Evolutionary conservation across 2,797 vertebrate species (phyloP).

Genomic region (Brachymystax lenok): DNA sequence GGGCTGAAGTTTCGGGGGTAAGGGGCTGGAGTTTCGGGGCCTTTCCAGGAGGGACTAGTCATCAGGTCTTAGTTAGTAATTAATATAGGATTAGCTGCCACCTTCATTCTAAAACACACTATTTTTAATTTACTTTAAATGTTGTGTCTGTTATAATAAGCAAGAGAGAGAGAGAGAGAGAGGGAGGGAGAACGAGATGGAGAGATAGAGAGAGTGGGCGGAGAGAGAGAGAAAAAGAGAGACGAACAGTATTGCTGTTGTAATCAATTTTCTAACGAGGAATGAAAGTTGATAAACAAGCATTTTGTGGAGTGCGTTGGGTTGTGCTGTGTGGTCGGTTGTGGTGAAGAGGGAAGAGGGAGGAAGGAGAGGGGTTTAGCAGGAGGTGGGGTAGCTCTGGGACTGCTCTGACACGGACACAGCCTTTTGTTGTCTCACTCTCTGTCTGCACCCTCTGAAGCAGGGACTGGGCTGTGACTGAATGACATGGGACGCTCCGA

Average conservation of each 20-base stretch:
- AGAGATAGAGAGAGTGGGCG: too few relatives aligned
- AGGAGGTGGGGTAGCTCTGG: neutral
- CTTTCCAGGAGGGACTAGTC: neutral
- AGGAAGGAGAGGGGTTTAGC: too few relatives aligned
- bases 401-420: slow-evolving; percentile 33
- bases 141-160: too few relatives aligned
- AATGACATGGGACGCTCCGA: too few relatives aligned
- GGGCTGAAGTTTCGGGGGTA: too few relatives aligned
- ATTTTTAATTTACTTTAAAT: too few relatives aligned
- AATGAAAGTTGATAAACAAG: slow-evolving; percentile 76
- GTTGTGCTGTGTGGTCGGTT: neutral
- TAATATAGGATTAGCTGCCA: neutral
- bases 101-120: too few relatives aligned
- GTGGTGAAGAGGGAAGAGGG: too few relatives aligned
- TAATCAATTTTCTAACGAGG: slow-evolving; percentile 66
- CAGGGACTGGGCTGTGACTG: neutral
- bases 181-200: too few relatives aligned
- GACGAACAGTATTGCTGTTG: slow-evolving; percentile 63
- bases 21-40: too few relatives aligned
- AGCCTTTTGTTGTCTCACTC: slow-evolving; percentile 52
- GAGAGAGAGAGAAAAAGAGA: too few relatives aligned
- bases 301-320: slow-evolving; percentile 50
- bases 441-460: neutral
- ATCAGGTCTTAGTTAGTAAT: neutral
- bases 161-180: too few relatives aligned